phyloP scores from a whole-genome alignment of 2,797 vertebrate genomes.

The Microchirus variegatus region DNA sequence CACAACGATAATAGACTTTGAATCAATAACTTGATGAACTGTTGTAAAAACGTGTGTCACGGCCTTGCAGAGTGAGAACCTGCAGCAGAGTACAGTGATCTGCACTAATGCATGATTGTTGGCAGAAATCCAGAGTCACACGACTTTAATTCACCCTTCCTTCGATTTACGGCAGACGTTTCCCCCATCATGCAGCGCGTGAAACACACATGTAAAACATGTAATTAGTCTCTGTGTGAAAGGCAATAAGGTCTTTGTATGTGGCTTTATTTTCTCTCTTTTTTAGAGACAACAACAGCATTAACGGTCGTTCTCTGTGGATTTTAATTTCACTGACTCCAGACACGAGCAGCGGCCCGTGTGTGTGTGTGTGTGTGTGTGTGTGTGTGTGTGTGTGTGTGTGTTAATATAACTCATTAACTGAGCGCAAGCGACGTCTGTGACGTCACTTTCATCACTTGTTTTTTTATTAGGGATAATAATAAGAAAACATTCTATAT shows the following conservation, averaged over 20 bases:
- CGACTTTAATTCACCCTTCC: no score
- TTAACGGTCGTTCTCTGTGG: background rate
- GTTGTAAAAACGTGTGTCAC: constrained; percentile 20
- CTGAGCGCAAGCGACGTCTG: constrained; percentile 39
- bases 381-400: constrained; percentile 21
- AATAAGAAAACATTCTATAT: background rate
- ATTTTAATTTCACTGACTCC: background rate
- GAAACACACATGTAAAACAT: background rate
- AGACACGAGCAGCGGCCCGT: background rate
- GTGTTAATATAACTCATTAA: constrained; percentile 51
- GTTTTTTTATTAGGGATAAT: background rate
- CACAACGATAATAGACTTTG: no score
- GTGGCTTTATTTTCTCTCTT: background rate
- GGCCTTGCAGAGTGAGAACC: constrained; percentile 26
- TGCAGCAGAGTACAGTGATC: constrained; percentile 28
- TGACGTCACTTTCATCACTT: constrained; percentile 55
- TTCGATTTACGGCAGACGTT: no score
- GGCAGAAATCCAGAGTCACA: constrained; percentile 37
- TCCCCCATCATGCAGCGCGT: no score
- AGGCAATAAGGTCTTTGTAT: background rate
- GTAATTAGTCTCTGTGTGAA: background rate
- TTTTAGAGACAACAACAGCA: background rate
- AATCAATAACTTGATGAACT: constrained; percentile 4
- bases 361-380: constrained; percentile 22
- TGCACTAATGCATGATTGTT: constrained; percentile 37